Conservation (phyloP, 2,797 vertebrate species). For the Brachymystax lenok region DNA sequence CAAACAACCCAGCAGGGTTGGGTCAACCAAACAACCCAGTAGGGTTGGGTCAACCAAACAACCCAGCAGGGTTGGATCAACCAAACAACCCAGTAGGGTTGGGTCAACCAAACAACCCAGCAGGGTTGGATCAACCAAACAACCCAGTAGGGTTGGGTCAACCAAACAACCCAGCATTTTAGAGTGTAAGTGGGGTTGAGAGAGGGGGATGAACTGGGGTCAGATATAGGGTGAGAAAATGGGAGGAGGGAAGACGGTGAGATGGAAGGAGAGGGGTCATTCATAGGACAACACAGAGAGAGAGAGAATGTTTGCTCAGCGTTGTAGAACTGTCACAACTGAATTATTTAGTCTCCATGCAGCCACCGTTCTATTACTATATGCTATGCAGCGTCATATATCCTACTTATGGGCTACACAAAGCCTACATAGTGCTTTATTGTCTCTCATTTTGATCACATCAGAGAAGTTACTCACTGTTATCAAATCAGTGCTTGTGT, state of each 20-base stretch:
- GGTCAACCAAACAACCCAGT: no score
- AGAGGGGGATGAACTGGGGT: no score
- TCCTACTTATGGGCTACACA: neutral
- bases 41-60: no score
- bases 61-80: no score
- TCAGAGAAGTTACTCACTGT: neutral
- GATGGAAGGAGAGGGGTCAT: neutral
- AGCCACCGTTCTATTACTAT: constrained; percentile 39
- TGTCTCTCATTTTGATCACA: neutral
- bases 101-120: no score
- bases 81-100: no score
- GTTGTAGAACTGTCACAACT: neutral
- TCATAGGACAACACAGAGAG: neutral
- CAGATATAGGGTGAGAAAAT: no score
- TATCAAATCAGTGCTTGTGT: neutral
- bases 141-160: no score
- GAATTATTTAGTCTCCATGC: constrained; percentile 13
- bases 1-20: no score
- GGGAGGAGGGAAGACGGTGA: neutral
- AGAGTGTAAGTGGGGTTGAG: no score
- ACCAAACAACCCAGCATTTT: no score
- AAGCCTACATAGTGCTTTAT: neutral
- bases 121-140: no score
- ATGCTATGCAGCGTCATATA: neutral
- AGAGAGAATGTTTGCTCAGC: constrained; percentile 25